Base-by-base conservation (phyloP, 2,888 invertebrate genomes). In the Petrolisthes cinctipes region DNA sequence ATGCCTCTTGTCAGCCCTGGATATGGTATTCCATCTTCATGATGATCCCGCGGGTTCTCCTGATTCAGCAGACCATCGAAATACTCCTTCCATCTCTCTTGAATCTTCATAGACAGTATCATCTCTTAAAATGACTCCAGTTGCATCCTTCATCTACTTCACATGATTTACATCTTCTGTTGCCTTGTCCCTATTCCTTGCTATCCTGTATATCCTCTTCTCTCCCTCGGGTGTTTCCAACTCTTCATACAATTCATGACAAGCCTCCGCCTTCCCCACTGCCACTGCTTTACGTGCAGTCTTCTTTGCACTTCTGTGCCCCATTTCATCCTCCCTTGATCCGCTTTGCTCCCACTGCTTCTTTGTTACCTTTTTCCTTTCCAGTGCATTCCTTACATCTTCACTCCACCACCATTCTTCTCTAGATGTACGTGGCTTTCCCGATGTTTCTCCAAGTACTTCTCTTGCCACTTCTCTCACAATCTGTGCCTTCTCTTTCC, bases 51-150 rank as follows among this genome's bases (percentile, higher is more conserved):
- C 37, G 73, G 73, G 73, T 73, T 73, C 73, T 73, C 73, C 78
- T 78, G 51, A 78, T 78, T 78, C 53, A 78, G 37, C 53, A 78
- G 53, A 14, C 78, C 78, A 9, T 78, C 78, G 6, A 78, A 78
- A 53, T 78, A 78, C 53, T 53, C 51, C 53, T 78, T 73, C 20
- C 73, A 73, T 17, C 14, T 73, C 73, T 73, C 73, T 4, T 73
- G 73, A 37, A 73, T 17, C 73, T 73, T 73, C 73, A 66, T 66
- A 11, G n/a, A n/a, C 66, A 66, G 3, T 73, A 20, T 14, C 20
- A 20, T 73, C 73, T 37, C 6, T 73, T 73, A 73, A 11, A 9
- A 73, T 37, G 6, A 73, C 7, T 37, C 73, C 73, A 73, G 20
- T 71, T 71, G 17, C 71, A 71, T n/a, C n/a, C n/a, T n/a, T n/a